Percentiles rank a stretch among this genome's conserved stretches.
phyloP scores from a whole-genome alignment of 2,797 vertebrate species.

The Hydrophis major region DNA sequence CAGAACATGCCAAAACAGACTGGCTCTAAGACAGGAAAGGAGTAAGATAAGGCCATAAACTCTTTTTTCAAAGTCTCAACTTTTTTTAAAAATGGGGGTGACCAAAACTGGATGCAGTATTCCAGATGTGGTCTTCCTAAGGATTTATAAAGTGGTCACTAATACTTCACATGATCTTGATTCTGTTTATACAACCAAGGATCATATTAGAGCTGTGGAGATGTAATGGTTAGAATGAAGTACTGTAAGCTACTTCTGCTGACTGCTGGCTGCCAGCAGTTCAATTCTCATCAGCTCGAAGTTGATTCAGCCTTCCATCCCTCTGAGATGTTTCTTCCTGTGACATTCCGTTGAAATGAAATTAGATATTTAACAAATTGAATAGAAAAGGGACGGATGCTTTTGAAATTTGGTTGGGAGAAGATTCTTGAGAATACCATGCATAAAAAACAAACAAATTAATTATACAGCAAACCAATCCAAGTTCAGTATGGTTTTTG shows the following conservation, averaged over 20 bases:
- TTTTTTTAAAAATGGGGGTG: background rate
- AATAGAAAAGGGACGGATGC: background rate
- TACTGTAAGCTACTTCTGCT: background rate
- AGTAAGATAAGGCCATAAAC: background rate
- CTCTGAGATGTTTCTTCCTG: background rate
- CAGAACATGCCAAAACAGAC: background rate
- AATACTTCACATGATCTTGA: background rate
- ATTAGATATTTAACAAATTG: background rate
- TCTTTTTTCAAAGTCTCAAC: background rate
- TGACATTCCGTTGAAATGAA: background rate
- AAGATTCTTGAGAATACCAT: background rate
- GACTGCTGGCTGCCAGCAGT: background rate
- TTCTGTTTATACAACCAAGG: background rate
- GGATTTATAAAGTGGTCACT: background rate
- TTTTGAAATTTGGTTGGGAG: background rate
- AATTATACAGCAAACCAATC: background rate
- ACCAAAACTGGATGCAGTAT: background rate
- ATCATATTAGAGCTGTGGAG: background rate
- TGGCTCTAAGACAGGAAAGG: background rate
- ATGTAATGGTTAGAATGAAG: background rate
- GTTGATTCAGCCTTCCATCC: background rate
- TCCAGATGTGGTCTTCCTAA: background rate
- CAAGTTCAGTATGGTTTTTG: background rate
- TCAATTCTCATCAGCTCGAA: background rate
- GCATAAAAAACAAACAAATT: background rate